phyloP scores from a whole-genome alignment of 2,888 invertebrate genomes.

The Drosophila austrosaltans region DNA sequence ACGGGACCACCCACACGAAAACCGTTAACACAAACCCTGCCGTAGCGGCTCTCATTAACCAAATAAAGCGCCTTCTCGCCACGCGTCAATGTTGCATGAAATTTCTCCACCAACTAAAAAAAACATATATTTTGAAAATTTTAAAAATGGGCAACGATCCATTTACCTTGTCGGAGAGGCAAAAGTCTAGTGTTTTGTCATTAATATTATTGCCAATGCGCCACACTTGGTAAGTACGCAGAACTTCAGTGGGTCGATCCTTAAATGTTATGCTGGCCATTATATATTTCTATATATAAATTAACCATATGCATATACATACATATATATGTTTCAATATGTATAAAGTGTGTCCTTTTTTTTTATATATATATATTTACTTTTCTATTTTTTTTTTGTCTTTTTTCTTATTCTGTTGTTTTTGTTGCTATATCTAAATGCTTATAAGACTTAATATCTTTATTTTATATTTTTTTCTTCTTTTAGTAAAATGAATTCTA shows the following conservation, averaged over 20 bases:
- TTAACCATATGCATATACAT: too few relatives aligned
- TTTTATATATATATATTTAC: background rate
- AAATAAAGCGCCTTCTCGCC: conserved; percentile 42
- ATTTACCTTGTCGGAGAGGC: conserved; percentile 43
- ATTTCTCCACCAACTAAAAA: conserved; percentile 27
- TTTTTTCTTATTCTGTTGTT: too few relatives aligned
- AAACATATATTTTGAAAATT: background rate
- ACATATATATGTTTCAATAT: too few relatives aligned
- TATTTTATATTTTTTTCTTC: too few relatives aligned
- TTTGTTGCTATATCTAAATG: too few relatives aligned
- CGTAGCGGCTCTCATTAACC: conserved; percentile 48
- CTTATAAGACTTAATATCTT: too few relatives aligned
- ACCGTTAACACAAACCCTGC: conserved; percentile 43
- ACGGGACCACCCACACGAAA: conserved; percentile 40
- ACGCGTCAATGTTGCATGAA: conserved; percentile 48
- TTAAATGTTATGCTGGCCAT: conserved; percentile 52
- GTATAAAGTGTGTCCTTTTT: too few relatives aligned
- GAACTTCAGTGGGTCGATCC: conserved; percentile 37
- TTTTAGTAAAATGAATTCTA: too few relatives aligned
- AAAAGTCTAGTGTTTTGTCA: conserved; percentile 40
- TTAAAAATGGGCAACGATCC: background rate
- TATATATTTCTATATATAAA: background rate
- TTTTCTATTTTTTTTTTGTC: background rate
- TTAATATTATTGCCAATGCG: conserved; percentile 43
- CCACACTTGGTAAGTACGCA: conserved; percentile 48